These are phyloP conservation scores for Anolis carolinensis DNA, from an alignment of 2,113 vertebrate genomes.

Conservation along the genomic window DNA sequence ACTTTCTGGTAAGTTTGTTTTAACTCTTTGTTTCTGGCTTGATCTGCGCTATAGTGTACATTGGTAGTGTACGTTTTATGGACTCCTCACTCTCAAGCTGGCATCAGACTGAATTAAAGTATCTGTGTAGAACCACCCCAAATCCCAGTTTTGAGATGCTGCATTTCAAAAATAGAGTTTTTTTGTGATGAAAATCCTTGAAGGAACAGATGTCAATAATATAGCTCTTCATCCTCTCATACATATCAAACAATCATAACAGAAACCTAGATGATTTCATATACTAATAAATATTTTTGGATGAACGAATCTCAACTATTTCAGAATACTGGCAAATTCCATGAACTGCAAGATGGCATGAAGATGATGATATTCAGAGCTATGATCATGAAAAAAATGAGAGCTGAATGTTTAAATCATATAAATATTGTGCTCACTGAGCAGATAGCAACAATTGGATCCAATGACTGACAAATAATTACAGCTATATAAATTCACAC, in stretches of 20 bases:
- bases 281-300: background rate
- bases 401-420: background rate
- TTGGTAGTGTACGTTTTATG: too few species aligned
- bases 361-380: slow-evolving; percentile 39
- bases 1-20: too few species aligned
- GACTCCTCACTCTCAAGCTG: too few species aligned
- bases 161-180: slow-evolving; percentile 37
- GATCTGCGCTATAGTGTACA: too few species aligned
- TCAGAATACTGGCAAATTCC: slow-evolving; percentile 22
- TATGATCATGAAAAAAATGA: background rate
- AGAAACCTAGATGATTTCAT: background rate
- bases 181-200: slow-evolving; percentile 31
- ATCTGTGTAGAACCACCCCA: too few species aligned
- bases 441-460: background rate
- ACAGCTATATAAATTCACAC: background rate
- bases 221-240: background rate
- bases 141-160: too few species aligned
- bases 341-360: background rate
- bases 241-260: background rate
- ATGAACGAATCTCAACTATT: background rate
- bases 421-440: background rate
- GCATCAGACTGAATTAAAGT: too few species aligned
- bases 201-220: background rate
- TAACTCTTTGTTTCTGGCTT: too few species aligned
- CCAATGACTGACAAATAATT: background rate